phyloP scores from a whole-genome alignment of 2,113 vertebrate genomes.

The Grammomys surdaster region DNA sequence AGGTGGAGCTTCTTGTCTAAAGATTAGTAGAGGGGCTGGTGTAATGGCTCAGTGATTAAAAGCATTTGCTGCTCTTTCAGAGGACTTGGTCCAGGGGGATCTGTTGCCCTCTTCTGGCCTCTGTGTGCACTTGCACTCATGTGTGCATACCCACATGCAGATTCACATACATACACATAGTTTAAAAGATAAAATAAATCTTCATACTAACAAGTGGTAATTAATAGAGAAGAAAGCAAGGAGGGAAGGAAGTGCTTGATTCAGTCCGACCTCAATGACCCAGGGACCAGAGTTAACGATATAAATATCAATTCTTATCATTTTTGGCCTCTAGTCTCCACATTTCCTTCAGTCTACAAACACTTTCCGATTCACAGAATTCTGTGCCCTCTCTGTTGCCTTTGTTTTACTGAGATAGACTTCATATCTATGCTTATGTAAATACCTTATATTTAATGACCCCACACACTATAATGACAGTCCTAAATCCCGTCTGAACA shows the following conservation, averaged over 20 bases:
- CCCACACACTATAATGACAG: conserved; percentile 10
- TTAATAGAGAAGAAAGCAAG: neutral
- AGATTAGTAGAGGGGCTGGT: neutral
- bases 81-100: neutral
- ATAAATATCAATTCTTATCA: neutral
- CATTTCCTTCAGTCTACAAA: neutral
- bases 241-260: neutral
- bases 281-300: neutral
- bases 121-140: neutral
- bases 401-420: neutral
- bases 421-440: conserved; percentile 29
- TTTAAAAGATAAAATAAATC: neutral
- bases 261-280: neutral
- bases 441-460: neutral
- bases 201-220: neutral
- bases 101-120: neutral
- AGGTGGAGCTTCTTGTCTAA: neutral
- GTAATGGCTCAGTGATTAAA: neutral
- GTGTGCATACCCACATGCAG: neutral
- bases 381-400: neutral
- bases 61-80: neutral
- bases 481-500: conserved; percentile 52
- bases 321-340: neutral
- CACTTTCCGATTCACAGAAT: conserved; percentile 1
- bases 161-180: neutral